Percentiles rank a stretch among this genome's conserved stretches.
Conservation (phyloP, 2,113 vertebrate species). For the Austrofundulus limnaeus region DNA sequence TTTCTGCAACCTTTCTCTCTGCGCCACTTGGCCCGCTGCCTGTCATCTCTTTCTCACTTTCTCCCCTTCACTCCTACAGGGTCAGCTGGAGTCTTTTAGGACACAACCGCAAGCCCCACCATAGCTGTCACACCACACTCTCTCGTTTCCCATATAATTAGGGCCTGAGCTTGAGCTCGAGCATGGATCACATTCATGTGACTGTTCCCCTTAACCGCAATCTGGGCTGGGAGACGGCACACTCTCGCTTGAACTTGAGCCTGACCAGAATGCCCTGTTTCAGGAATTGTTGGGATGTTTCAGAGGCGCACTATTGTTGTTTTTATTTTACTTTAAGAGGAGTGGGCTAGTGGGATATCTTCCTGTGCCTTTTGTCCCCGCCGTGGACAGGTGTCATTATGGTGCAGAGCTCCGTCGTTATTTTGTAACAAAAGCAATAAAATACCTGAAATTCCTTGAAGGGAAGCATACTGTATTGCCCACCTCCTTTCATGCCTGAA, state of each 20-base stretch:
- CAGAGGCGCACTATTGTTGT: constrained; percentile 45
- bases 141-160: constrained; percentile 79
- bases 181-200: constrained; percentile 76
- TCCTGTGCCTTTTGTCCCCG: constrained; percentile 5
- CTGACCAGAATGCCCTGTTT: constrained; percentile 68
- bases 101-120: constrained; percentile 69
- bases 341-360: constrained; percentile 15
- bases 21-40: constrained; percentile 14
- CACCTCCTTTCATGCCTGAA: too few relatives aligned
- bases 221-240: constrained; percentile 68
- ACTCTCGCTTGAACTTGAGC: constrained; percentile 67
- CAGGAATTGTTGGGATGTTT: constrained; percentile 61
- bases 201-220: constrained; percentile 73
- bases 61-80: constrained; percentile 45
- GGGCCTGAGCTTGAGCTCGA: constrained; percentile 72
- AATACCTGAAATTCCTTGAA: too few relatives aligned
- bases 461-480: too few relatives aligned
- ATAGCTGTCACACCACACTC: constrained; percentile 75
- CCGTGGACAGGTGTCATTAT: constrained; percentile 42
- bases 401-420: not conserved
- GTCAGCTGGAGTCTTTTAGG: constrained; percentile 70
- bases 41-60: constrained; percentile 55
- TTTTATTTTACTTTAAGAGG: constrained; percentile 22
- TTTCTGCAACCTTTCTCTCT: constrained; percentile 8
- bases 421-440: too few relatives aligned